Evolutionary conservation across 2,797 vertebrate genomes (phyloP).

Genomic region (Argya squamiceps): DNA sequence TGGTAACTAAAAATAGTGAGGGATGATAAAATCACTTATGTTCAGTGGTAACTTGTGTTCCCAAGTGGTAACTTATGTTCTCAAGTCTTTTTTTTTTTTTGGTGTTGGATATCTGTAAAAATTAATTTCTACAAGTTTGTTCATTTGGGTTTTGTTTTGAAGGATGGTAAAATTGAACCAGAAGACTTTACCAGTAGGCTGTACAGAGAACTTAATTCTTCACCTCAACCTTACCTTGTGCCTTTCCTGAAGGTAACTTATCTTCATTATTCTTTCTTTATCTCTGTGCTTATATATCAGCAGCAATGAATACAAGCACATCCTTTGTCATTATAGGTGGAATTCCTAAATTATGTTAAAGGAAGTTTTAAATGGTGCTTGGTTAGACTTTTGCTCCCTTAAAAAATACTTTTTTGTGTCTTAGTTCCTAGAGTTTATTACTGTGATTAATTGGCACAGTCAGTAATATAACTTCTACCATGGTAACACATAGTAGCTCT

Average conservation of each 20-base stretch:
- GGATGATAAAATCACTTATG: not conserved
- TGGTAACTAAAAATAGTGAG: not conserved
- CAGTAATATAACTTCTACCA: not conserved
- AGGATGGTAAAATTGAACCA: constrained; percentile 95
- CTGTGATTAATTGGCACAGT: not conserved
- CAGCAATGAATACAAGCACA: not conserved
- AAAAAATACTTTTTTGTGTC: not conserved
- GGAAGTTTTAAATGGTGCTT: not conserved
- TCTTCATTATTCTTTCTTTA: not conserved
- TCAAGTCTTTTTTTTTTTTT: not conserved
- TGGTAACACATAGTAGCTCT: not conserved
- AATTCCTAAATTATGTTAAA: not conserved
- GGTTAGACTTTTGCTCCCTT: not conserved
- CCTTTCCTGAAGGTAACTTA: constrained; percentile 95
- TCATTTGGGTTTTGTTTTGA: constrained; percentile 3
- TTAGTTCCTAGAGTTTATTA: not conserved
- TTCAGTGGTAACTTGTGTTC: not conserved
- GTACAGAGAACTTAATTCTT: constrained; percentile 96
- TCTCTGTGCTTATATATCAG: not conserved
- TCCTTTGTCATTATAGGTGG: not conserved
- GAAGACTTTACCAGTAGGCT: constrained; percentile 97
- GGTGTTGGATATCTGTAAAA: not conserved
- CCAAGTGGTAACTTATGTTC: not conserved
- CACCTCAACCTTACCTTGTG: constrained; percentile 98
- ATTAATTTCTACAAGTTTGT: not conserved